Percentiles rank a stretch among this genome's conserved stretches.
Conservation (phyloP, 2,113 vertebrate genomes). For the Leucosticte australis region DNA sequence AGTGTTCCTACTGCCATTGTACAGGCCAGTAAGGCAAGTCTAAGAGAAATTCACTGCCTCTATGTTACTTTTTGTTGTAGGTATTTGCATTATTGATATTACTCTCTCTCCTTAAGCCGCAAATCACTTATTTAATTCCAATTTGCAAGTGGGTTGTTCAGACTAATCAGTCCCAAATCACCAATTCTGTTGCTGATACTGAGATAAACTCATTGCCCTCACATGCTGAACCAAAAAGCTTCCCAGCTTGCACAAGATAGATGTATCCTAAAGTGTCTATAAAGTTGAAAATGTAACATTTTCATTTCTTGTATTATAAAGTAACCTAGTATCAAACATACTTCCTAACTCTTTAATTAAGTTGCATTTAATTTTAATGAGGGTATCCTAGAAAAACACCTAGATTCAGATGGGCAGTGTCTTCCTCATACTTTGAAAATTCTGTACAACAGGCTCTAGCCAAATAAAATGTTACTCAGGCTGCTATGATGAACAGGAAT, state of each 20-base stretch:
- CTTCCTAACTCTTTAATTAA: background rate
- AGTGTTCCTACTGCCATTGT: background rate
- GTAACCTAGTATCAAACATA: background rate
- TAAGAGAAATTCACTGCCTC: background rate
- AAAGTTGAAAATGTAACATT: slow-evolving; percentile 21
- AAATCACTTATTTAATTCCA: slow-evolving; percentile 44
- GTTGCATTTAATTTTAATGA: background rate
- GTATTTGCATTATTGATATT: slow-evolving; percentile 13
- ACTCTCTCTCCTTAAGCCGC: background rate
- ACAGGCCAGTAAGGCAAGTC: background rate
- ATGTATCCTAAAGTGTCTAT: background rate
- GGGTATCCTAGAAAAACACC: background rate
- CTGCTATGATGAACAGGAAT: background rate
- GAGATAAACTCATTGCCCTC: background rate
- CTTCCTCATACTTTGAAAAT: background rate
- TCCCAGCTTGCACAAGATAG: background rate
- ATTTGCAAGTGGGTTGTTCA: background rate
- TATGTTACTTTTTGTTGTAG: background rate
- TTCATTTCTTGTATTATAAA: background rate
- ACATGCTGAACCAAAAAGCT: background rate
- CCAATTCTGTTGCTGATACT: background rate
- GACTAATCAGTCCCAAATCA: slow-evolving; percentile 29
- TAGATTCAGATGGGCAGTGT: background rate
- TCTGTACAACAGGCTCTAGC: background rate
- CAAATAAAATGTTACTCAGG: background rate